phyloP scores from a whole-genome alignment of 1,140 invertebrate genomes.

The Bombus breviceps region DNA sequence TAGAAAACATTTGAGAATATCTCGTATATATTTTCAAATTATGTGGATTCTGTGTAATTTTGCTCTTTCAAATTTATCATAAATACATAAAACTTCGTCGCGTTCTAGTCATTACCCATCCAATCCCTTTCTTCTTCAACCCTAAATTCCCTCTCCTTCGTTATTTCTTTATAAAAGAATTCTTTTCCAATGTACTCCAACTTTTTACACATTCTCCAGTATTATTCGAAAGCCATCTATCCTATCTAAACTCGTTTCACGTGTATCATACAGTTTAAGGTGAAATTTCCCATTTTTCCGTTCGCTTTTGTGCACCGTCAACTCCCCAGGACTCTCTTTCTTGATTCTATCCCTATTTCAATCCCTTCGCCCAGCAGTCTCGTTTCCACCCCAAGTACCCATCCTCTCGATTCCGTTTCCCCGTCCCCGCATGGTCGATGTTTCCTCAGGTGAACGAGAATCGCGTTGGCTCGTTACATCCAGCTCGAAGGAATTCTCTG shows the following conservation, averaged over 20 bases:
- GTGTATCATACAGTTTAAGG: background rate
- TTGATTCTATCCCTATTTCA: background rate
- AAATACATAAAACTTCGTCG: background rate
- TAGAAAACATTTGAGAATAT: no score
- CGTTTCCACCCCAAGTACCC: background rate
- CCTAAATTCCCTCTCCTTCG: background rate
- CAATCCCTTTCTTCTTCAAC: no score
- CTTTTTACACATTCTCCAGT: no score
- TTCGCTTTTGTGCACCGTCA: background rate
- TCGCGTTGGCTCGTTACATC: background rate
- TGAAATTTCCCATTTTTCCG: background rate
- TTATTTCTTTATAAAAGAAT: background rate
- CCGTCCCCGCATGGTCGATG: background rate
- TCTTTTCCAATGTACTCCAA: background rate
- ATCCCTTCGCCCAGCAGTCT: background rate
- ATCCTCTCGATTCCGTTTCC: background rate
- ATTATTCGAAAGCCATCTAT: background rate
- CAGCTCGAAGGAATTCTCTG: background rate
- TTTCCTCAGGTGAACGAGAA: background rate
- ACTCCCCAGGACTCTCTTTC: no score
- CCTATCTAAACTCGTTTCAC: background rate
- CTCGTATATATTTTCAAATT: no score
- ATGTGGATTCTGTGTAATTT: no score
- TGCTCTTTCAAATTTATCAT: no score
- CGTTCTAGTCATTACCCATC: background rate